Conservation (phyloP, 2,888 invertebrate species). For the Drosophila mettleri region DNA sequence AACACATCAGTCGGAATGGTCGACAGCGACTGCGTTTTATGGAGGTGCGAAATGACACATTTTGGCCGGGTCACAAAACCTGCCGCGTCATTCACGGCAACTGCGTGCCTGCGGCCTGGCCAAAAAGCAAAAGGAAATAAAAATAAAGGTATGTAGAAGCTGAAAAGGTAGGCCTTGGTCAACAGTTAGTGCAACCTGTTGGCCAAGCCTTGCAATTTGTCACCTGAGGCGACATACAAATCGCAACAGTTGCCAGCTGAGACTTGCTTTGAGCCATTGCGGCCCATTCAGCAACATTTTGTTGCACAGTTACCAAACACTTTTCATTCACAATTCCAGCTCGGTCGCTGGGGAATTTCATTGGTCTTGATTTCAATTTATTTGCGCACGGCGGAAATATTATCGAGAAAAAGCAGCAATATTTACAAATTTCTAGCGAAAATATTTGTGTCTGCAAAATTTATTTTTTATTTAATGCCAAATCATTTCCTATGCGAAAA, state of each 20-base stretch:
- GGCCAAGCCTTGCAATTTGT: slow-evolving; percentile 65
- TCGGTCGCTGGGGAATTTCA: slow-evolving; percentile 44
- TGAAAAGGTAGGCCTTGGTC: slow-evolving; percentile 24
- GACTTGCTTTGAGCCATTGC: slow-evolving; percentile 52
- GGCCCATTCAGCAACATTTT: slow-evolving; percentile 48
- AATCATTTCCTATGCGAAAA: slow-evolving; percentile 71
- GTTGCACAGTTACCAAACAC: slow-evolving; percentile 40
- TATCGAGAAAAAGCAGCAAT: slow-evolving; percentile 37
- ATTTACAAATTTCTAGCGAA: slow-evolving; percentile 68
- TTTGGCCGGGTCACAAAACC: slow-evolving; percentile 61
- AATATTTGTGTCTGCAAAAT: slow-evolving; percentile 56
- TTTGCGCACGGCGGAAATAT: too few species aligned
- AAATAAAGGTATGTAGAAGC: neutral
- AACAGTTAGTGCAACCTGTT: slow-evolving; percentile 52
- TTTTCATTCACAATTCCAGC: slow-evolving; percentile 54
- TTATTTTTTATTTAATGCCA: slow-evolving; percentile 28
- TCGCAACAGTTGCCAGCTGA: slow-evolving; percentile 61
- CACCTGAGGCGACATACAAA: slow-evolving; percentile 78
- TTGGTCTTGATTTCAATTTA: slow-evolving; percentile 20
- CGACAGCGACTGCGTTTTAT: slow-evolving; percentile 53
- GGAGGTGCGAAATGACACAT: slow-evolving; percentile 79
- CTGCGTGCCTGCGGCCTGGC: slow-evolving; percentile 41
- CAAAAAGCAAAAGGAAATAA: slow-evolving; percentile 1
- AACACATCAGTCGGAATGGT: slow-evolving; percentile 18
- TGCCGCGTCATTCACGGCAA: slow-evolving; percentile 72